These are phyloP conservation scores for Peromyscus polionotus DNA, from an alignment of 2,113 vertebrate genomes.

Conservation along the genomic window DNA sequence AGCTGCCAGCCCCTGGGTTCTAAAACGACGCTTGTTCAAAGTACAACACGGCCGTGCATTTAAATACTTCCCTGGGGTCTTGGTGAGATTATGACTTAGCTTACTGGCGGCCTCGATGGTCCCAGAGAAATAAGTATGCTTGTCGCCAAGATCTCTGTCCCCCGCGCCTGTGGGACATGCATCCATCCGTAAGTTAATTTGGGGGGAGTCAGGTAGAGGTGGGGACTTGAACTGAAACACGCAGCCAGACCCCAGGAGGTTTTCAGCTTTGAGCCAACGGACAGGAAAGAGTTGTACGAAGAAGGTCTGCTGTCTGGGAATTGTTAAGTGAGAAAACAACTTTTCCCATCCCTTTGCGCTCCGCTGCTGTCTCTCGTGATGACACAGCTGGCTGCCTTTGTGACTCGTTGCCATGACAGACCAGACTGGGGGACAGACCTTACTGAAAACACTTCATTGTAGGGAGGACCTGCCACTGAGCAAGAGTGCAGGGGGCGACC, in stretches of 20 bases:
- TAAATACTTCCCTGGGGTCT: not conserved
- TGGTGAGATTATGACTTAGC: not conserved
- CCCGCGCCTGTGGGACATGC: not conserved
- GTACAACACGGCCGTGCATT: not conserved
- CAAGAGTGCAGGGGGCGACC: not conserved
- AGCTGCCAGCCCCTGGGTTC: not conserved
- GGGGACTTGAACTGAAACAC: not conserved
- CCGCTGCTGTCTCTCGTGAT: not conserved
- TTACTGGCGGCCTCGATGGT: too few species aligned
- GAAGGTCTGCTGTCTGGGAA: not conserved
- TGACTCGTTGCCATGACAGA: not conserved
- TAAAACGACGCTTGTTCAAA: not conserved
- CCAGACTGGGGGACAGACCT: not conserved
- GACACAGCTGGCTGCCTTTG: not conserved
- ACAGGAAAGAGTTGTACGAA: not conserved
- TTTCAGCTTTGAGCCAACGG: not conserved
- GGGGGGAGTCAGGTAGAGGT: not conserved
- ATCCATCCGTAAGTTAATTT: not conserved
- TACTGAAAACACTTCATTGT: not conserved
- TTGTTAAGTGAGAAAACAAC: not conserved
- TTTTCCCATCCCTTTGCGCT: not conserved
- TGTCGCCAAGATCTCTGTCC: accelerated
- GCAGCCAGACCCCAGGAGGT: not conserved
- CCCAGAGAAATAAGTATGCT: not conserved
- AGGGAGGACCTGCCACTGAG: not conserved